A percentile compares a stretch with the other conserved stretches of the same genome.
Conservation (phyloP, 1,140 invertebrate species). For the Heliconius himera region DNA sequence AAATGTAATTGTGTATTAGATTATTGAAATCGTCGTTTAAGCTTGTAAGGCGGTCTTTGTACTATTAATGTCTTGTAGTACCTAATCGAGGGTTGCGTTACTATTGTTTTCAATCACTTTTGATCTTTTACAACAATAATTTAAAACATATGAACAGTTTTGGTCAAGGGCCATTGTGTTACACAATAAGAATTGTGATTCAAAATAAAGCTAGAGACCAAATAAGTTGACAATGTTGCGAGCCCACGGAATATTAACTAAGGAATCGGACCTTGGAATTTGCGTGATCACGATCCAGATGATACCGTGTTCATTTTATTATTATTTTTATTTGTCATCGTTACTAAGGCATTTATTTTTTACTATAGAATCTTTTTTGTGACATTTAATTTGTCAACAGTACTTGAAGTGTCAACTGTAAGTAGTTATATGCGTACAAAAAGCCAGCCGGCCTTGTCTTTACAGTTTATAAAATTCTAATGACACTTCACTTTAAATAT, state of each 20-base stretch:
- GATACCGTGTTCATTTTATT: constrained; percentile 44
- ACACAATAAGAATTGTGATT: constrained; percentile 72
- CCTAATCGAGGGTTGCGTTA: background rate
- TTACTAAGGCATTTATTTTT: constrained; percentile 19
- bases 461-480: background rate
- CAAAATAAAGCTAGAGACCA: constrained; percentile 63
- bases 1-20: background rate
- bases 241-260: constrained; percentile 63
- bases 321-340: background rate
- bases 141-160: constrained; percentile 32
- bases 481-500: background rate
- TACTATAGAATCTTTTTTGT: background rate
- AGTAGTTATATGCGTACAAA: background rate
- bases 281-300: constrained; percentile 60
- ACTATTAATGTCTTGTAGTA: background rate
- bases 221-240: constrained; percentile 64
- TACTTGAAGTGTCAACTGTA: background rate
- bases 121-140: background rate
- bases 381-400: background rate
- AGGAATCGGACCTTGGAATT: constrained; percentile 50
- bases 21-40: background rate
- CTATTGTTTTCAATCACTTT: constrained; percentile 5
- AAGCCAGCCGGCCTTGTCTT: background rate
- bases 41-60: background rate
- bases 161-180: constrained; percentile 67